These are phyloP conservation scores for Cyprinodon tularosa DNA, from an alignment of 2,113 vertebrate genomes.

Conservation along the genomic window DNA sequence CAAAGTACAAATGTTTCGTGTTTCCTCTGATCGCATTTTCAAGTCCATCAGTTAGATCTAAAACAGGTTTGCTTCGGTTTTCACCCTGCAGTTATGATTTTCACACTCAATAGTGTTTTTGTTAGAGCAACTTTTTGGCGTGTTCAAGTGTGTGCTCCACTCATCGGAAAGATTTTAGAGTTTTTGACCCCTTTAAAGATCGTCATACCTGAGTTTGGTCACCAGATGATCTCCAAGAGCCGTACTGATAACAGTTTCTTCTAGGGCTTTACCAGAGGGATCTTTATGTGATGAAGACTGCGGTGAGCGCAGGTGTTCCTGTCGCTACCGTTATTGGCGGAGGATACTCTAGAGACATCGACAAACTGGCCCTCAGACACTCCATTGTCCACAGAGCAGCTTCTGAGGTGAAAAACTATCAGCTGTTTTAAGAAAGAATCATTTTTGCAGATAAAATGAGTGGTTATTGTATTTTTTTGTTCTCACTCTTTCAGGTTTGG, in stretches of 20 bases:
- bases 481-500: conserved; percentile 65
- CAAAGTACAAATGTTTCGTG: no score
- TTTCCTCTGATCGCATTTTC: no score
- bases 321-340: conserved; percentile 69
- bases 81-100: no score
- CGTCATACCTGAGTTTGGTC: no score
- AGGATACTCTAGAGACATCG: conserved; percentile 65
- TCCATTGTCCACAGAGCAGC: conserved; percentile 75
- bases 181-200: not conserved
- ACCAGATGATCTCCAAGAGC: no score
- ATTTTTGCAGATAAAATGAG: rapidly evolving
- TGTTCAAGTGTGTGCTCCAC: no score
- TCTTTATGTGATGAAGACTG: conserved; percentile 65
- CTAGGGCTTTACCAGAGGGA: conserved; percentile 69
- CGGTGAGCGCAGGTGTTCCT: conserved; percentile 60
- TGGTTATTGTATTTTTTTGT: not conserved
- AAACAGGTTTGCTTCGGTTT: no score
- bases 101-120: not conserved
- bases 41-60: no score
- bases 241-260: not conserved
- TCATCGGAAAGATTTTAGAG: not conserved
- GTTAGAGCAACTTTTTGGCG: no score
- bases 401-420: conserved; percentile 48
- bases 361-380: conserved; percentile 66
- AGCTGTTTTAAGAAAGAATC: not conserved